Conservation (phyloP, 2,888 invertebrate species). For the Ariolimax columbianus region DNA sequence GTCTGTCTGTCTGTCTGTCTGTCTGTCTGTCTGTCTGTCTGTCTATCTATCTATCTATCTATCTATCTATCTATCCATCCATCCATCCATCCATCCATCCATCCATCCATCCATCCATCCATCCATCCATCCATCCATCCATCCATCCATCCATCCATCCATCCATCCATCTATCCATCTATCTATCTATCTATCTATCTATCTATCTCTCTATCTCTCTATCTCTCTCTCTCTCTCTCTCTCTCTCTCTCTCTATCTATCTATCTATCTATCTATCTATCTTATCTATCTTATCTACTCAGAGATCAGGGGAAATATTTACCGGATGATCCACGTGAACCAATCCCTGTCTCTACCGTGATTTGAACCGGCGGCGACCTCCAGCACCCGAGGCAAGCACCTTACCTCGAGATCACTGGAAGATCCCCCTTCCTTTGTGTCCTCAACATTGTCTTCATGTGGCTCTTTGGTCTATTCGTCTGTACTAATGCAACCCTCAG, state of each 20-base stretch:
- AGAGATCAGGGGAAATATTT: no score
- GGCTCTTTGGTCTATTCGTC: no score
- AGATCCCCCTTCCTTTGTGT: no score
- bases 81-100: background rate
- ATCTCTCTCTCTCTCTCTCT: conserved; percentile 9
- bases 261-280: conserved; percentile 28
- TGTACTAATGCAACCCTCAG: no score
- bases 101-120: background rate
- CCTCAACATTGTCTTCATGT: no score
- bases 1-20: background rate
- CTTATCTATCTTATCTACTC: conserved; percentile 7
- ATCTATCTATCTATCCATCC: conserved; percentile 10
- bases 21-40: conserved; percentile 6
- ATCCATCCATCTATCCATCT: conserved; percentile 13
- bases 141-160: no score
- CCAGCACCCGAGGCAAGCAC: no score
- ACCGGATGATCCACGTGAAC: no score
- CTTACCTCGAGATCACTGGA: background rate
- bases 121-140: background rate
- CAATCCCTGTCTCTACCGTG: no score
- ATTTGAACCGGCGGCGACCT: no score
- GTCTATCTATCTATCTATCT: conserved; percentile 5
- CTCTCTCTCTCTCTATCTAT: conserved; percentile 15
- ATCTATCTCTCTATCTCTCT: conserved; percentile 6
- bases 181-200: conserved; percentile 22